These are phyloP conservation scores for Percopsis transmontana DNA, from an alignment of 2,113 vertebrate genomes.

Conservation along the genomic window DNA sequence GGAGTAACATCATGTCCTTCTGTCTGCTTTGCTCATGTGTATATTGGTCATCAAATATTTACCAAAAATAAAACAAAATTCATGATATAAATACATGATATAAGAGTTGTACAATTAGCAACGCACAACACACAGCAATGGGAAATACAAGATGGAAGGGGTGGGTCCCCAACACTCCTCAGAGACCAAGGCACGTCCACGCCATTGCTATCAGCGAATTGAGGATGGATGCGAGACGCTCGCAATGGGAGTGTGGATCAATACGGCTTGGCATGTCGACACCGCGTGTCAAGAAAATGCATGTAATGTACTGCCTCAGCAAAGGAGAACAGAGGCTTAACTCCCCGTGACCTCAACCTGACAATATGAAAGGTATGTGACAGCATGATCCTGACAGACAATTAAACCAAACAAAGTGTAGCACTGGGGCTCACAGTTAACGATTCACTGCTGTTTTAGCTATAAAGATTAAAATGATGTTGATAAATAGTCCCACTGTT, in stretches of 20 bases:
- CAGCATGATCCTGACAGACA: not conserved
- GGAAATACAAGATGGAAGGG: constrained; percentile 11
- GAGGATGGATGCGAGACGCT: constrained; percentile 10
- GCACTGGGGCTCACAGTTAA: not conserved
- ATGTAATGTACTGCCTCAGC: constrained; percentile 27
- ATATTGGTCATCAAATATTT: not conserved
- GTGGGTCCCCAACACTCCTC: constrained; percentile 2
- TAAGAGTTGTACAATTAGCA: no score
- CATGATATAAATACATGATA: not conserved
- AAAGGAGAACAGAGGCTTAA: constrained; percentile 23
- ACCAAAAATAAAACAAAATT: constrained; percentile 4
- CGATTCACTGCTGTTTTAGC: not conserved
- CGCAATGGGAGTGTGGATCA: constrained; percentile 32
- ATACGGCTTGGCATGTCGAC: constrained; percentile 23
- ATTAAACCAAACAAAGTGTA: not conserved
- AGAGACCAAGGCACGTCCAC: constrained; percentile 1
- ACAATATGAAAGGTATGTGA: not conserved
- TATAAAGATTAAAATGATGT: not conserved
- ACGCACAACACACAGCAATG: not conserved
- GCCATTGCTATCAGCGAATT: constrained; percentile 18
- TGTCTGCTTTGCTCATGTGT: constrained; percentile 52
- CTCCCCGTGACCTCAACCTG: constrained; percentile 30
- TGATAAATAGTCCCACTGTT: not conserved
- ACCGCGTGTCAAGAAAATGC: constrained; percentile 29
- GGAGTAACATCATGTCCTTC: constrained; percentile 56